Evolutionary conservation across 2,888 invertebrate genomes (phyloP).

Genomic region (Panopea generosa): DNA sequence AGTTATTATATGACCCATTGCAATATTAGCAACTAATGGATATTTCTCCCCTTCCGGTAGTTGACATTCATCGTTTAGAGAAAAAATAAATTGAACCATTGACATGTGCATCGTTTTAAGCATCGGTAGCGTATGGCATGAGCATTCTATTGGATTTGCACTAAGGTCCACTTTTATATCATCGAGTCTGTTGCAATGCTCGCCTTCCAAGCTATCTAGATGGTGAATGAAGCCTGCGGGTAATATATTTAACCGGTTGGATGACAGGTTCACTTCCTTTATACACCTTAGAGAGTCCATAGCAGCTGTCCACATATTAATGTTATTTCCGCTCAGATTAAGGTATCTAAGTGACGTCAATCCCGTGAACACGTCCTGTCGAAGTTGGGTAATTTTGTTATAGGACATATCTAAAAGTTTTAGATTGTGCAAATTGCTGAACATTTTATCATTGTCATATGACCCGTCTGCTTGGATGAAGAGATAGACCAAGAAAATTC

Average conservation of each 20-base stretch:
- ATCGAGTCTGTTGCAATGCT: neutral
- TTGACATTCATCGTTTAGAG: neutral
- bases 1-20: neutral
- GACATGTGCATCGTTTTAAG: slow-evolving; percentile 34
- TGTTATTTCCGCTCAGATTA: slow-evolving; percentile 9
- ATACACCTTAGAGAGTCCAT: neutral
- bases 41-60: neutral
- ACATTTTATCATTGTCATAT: neutral
- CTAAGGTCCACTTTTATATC: slow-evolving; percentile 22
- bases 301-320: neutral
- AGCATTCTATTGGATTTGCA: slow-evolving; percentile 43
- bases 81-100: neutral
- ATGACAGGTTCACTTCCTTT: slow-evolving; percentile 5
- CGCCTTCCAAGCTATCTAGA: slow-evolving; percentile 9
- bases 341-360: neutral
- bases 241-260: slow-evolving; percentile 11
- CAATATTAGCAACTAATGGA: neutral
- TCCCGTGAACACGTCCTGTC: neutral
- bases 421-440: neutral
- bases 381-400: slow-evolving; percentile 8
- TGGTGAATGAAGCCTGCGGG: slow-evolving; percentile 9
- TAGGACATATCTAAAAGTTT: slow-evolving; percentile 12
- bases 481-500: slow-evolving; percentile 26
- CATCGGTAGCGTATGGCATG: slow-evolving; percentile 40
- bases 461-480: neutral